Evolutionary conservation across 2,888 invertebrate genomes (phyloP).

Genomic region (Tetanocera ferruginea): DNA sequence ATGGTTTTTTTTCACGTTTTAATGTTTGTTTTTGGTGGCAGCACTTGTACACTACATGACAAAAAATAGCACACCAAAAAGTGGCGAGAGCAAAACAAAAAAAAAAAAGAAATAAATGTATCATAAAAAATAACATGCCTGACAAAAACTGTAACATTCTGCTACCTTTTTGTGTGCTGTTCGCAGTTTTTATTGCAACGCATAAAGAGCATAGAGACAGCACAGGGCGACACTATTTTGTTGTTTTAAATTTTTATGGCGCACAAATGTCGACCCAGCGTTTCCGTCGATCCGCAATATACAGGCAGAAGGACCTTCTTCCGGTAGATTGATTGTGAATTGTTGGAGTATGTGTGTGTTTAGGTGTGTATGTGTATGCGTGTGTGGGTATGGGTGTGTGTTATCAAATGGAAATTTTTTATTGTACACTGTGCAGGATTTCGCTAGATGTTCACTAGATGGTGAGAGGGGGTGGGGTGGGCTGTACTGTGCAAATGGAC

Average conservation of each 20-base stretch:
- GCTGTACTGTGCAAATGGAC: not conserved
- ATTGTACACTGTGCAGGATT: not conserved
- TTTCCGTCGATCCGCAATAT: not conserved
- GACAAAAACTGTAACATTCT: slow-evolving; percentile 6
- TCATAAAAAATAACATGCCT: not conserved
- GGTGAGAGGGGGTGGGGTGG: no score
- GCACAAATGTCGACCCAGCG: not conserved
- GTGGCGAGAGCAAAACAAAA: not conserved
- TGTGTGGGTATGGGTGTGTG: not conserved
- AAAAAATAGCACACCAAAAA: not conserved
- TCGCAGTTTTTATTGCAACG: slow-evolving; percentile 3
- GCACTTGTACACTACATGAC: not conserved
- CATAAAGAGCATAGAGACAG: not conserved
- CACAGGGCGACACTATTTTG: not conserved
- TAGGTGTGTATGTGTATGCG: slow-evolving; percentile 20
- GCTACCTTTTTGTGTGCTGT: not conserved
- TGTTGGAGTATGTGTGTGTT: not conserved
- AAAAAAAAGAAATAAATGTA: not conserved
- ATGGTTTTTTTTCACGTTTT: not conserved
- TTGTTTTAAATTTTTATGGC: slow-evolving; percentile 18
- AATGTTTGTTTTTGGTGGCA: not conserved
- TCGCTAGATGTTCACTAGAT: not conserved
- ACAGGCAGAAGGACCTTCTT: slow-evolving; percentile 15
- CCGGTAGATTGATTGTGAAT: slow-evolving; percentile 33
- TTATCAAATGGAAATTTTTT: not conserved